Percentiles rank a stretch among this genome's conserved stretches.
Evolutionary conservation across 2,797 vertebrate species (phyloP).

Genomic region (Borostomias antarcticus): DNA sequence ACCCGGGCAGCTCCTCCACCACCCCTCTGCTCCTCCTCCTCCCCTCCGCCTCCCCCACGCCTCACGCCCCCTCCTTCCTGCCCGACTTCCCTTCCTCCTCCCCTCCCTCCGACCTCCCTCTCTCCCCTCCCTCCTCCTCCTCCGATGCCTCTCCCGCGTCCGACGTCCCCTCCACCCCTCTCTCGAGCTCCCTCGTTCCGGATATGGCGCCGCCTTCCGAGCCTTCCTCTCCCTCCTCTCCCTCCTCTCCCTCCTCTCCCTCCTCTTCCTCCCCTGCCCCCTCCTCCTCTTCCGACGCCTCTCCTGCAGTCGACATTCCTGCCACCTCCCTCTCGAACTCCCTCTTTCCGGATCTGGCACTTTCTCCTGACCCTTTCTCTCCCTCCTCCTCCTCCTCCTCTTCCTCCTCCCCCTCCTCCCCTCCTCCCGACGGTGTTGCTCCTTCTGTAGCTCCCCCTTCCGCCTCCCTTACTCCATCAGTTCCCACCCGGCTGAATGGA

Average conservation of each 20-base stretch:
- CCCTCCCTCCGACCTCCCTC: conserved; percentile 33
- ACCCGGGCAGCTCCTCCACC: conserved; percentile 33
- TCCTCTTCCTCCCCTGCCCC: conserved; percentile 26
- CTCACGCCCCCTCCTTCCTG: not conserved
- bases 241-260: conserved; percentile 13
- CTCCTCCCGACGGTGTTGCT: conserved; percentile 6
- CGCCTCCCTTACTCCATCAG: conserved; percentile 60
- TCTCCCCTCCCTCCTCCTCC: conserved; percentile 19
- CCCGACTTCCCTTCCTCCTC: not conserved
- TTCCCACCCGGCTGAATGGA: conserved; percentile 74
- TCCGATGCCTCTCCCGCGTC: not conserved
- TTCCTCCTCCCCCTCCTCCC: not conserved
- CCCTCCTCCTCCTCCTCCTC: not conserved
- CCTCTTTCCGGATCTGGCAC: conserved; percentile 15
- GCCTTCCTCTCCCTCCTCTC: conserved; percentile 19
- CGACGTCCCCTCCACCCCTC: not conserved
- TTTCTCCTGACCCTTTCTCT: not conserved
- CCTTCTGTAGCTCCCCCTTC: conserved; percentile 20
- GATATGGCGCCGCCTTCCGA: too few relatives aligned
- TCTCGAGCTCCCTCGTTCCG: too few relatives aligned
- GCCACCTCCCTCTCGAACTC: not conserved
- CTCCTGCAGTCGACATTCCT: not conserved
- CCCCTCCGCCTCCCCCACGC: not conserved
- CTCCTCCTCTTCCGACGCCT: conserved; percentile 54
- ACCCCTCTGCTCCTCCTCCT: conserved; percentile 10